phyloP scores from a whole-genome alignment of 2,888 invertebrate species.

The Pterostichus madidus region DNA sequence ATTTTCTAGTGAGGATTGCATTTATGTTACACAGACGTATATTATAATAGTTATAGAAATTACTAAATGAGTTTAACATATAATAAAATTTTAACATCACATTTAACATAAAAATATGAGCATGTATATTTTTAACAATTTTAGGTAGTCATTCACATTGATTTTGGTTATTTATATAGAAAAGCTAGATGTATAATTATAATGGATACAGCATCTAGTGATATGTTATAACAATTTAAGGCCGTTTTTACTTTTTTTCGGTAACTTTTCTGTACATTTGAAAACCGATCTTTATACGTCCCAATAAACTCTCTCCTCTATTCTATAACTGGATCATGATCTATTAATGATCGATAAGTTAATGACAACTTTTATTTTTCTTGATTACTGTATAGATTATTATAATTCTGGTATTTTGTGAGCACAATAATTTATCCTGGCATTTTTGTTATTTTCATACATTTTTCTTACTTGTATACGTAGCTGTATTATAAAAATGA shows the following conservation, averaged over 20 bases:
- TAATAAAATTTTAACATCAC: conserved; percentile 43
- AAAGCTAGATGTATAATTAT: conserved; percentile 56
- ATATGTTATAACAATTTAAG: conserved; percentile 66
- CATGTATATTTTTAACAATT: conserved; percentile 45
- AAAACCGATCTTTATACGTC: neutral
- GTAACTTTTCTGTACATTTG: conserved; percentile 23
- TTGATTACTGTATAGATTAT: too few relatives aligned
- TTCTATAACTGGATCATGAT: too few relatives aligned
- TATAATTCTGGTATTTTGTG: too few relatives aligned
- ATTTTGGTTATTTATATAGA: conserved; percentile 34
- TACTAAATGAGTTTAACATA: neutral
- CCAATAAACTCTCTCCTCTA: too few relatives aligned
- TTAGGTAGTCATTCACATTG: conserved; percentile 26
- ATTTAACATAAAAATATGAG: conserved; percentile 50
- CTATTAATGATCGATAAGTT: too few relatives aligned
- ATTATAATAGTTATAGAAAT: neutral
- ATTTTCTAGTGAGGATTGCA: conserved; percentile 3
- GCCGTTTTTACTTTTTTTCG: conserved; percentile 49
- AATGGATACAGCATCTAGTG: conserved; percentile 47
- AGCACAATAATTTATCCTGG: too few relatives aligned
- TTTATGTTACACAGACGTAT: neutral
- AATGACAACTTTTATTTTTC: too few relatives aligned
- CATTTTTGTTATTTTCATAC: too few relatives aligned
- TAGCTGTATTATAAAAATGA: too few relatives aligned
- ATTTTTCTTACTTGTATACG: too few relatives aligned